Evolutionary conservation across 2,797 vertebrate species (phyloP), one percentile per base, ranked within the genome.

Genomic region (Falco columbarius): DNA sequence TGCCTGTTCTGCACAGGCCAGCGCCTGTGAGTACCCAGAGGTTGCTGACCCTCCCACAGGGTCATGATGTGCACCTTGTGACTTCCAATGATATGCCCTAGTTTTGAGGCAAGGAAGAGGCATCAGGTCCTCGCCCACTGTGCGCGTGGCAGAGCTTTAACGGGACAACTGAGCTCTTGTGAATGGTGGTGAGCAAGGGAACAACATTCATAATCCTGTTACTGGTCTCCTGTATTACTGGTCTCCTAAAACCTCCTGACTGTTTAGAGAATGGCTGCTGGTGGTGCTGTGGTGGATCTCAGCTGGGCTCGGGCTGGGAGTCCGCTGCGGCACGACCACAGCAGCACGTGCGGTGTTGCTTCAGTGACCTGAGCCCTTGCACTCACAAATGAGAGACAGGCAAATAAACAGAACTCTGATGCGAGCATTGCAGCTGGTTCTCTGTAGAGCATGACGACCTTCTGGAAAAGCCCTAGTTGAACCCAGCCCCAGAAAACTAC

Each of bases 241-340:
- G 22, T 54, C 20, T 59, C n/a, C 58, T 47, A 29, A 21, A 75
- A 32, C 63, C 32, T 38, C 18, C 18, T 19, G 49, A 15, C 62
- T 56, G 14, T 12, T 62, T 16, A 42, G 26, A 32, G 52, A 19
- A 30, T 7, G 38, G 71, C n/a, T 44, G 22, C 1, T 34, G 44
- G 66, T 47, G 56, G 42, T 51, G 29, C 44, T 38, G 38, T 40
- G 74, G 4, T n/a, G 59, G 74, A 23, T 47, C 24, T 54, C 24
- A 46, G 2, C 44, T 2, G 27, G 49, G 63, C 42, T 62, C 1
- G 1, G 51, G 16, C 38, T 44, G 40, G 51, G 38, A 90, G 3
- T 20, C 32, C 0, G 1, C 51, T 20, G 51, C 1, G 4, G 13
- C n/a, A 21, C 0, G 1, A 24, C 49, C 26, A 30, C 1, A 0